Conservation (phyloP, 37 sponge, comb jelly and placozoan species). For the Dysidea cf. avara region DNA sequence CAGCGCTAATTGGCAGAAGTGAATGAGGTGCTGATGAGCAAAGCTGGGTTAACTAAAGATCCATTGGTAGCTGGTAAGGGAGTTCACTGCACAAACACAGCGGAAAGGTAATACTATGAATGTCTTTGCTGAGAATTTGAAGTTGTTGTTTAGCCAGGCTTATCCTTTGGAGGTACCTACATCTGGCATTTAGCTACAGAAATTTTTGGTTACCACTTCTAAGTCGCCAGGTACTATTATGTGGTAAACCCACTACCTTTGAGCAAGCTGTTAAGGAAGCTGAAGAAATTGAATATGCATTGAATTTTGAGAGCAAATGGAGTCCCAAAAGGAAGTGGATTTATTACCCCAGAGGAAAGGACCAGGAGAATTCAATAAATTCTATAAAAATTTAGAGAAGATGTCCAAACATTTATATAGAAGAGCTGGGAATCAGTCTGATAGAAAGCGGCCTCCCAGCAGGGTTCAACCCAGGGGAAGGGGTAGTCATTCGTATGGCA, state of each 20-base stretch:
- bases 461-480: no score
- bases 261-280: constrained; percentile 7
- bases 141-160: constrained; percentile 20
- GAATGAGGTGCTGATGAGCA: constrained; percentile 5
- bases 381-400: no score
- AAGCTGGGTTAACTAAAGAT: constrained; percentile 2
- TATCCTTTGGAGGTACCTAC: constrained; percentile 18
- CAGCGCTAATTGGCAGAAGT: constrained; percentile 12
- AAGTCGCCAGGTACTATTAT: no score
- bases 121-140: constrained; percentile 13
- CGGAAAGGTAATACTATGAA: constrained; percentile 4
- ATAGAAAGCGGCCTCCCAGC: no score
- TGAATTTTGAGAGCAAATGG: no score
- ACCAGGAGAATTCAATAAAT: constrained; percentile 2
- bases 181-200: constrained; percentile 23
- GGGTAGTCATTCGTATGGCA: no score
- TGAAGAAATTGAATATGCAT: constrained; percentile 20
- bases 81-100: neutral
- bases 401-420: no score
- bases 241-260: no score
- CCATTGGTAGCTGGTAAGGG: constrained; percentile 9
- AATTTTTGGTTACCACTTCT: constrained; percentile 24
- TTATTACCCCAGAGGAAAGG: no score
- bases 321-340: no score
- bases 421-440: no score